Percentiles rank a stretch among this genome's conserved stretches.
These are phyloP conservation scores for Piprites chloris DNA, from an alignment of 2,113 vertebrate species.

Conservation along the genomic window DNA sequence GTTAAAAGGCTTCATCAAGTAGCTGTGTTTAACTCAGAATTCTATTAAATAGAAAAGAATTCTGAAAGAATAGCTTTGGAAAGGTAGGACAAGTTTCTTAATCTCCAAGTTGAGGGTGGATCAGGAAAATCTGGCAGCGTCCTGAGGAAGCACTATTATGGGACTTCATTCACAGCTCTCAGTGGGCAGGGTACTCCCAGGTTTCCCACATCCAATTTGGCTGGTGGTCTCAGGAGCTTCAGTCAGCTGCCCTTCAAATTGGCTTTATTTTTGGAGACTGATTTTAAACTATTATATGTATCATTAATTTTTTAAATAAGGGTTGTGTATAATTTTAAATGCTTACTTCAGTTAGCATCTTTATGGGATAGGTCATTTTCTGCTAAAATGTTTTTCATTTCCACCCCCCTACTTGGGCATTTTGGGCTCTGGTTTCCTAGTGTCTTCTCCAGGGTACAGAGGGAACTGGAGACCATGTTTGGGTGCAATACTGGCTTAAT, in stretches of 20 bases:
- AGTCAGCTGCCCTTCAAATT: background rate
- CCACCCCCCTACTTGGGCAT: slow-evolving; percentile 62
- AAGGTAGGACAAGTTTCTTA: background rate
- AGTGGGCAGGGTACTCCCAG: background rate
- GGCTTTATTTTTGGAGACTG: background rate
- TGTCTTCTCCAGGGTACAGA: slow-evolving; percentile 71
- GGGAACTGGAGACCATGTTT: slow-evolving; percentile 78
- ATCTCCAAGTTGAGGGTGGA: background rate
- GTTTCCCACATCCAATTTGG: background rate
- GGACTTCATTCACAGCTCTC: background rate
- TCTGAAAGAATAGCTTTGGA: background rate
- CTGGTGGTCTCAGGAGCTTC: background rate
- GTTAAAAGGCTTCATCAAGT: slow-evolving; percentile 19
- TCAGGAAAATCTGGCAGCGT: background rate
- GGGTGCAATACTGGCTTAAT: slow-evolving; percentile 91
- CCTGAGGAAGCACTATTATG: background rate
- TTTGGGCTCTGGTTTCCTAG: slow-evolving; percentile 72
- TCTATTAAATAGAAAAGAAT: background rate
- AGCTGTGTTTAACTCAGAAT: background rate
- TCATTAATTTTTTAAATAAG: slow-evolving; percentile 24
- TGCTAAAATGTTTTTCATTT: slow-evolving; percentile 57
- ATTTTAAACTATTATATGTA: slow-evolving; percentile 24
- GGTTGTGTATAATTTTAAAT: slow-evolving; percentile 2
- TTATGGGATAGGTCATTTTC: slow-evolving; percentile 44
- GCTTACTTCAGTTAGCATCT: slow-evolving; percentile 31